These are phyloP conservation scores for Embidobia sp. DNA, from an alignment of 2,888 invertebrate genomes.

Conservation along the genomic window DNA sequence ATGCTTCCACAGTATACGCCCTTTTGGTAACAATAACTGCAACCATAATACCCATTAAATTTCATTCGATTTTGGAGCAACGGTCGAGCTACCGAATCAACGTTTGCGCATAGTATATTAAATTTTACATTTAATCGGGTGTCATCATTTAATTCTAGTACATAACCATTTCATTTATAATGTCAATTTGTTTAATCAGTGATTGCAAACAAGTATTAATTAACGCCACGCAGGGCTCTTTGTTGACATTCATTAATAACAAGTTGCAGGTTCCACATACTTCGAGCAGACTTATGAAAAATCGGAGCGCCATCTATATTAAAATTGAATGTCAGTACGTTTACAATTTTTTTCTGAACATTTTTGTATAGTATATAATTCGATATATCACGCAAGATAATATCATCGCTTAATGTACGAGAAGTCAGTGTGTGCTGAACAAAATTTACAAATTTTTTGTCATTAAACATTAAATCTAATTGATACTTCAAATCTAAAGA, in stretches of 20 bases:
- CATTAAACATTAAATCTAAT: too few relatives aligned
- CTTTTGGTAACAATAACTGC: conserved; percentile 3
- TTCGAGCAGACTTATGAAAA: conserved; percentile 9
- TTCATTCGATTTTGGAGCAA: conserved; percentile 24
- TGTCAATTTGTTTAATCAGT: conserved; percentile 18
- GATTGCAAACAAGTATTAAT: conserved; percentile 25
- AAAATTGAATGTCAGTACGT: conserved; percentile 4
- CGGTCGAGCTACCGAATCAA: conserved; percentile 39
- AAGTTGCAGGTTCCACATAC: conserved; percentile 24
- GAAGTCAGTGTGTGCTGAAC: too few relatives aligned
- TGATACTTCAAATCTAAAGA: too few relatives aligned
- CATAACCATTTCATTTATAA: conserved; percentile 16
- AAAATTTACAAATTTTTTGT: too few relatives aligned
- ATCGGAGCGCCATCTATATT: conserved; percentile 15
- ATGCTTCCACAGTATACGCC: background rate
- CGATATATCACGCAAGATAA: background rate
- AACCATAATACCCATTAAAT: background rate
- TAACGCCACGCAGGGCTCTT: conserved; percentile 27
- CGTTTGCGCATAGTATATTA: conserved; percentile 22
- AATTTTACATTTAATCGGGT: background rate
- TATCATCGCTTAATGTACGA: too few relatives aligned
- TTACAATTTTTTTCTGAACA: background rate
- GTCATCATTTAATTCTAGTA: too few relatives aligned
- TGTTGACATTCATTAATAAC: conserved; percentile 32
- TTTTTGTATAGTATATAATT: conserved; percentile 3